Conservation (phyloP, 2,888 invertebrate genomes). For the Thera obeliscata region DNA sequence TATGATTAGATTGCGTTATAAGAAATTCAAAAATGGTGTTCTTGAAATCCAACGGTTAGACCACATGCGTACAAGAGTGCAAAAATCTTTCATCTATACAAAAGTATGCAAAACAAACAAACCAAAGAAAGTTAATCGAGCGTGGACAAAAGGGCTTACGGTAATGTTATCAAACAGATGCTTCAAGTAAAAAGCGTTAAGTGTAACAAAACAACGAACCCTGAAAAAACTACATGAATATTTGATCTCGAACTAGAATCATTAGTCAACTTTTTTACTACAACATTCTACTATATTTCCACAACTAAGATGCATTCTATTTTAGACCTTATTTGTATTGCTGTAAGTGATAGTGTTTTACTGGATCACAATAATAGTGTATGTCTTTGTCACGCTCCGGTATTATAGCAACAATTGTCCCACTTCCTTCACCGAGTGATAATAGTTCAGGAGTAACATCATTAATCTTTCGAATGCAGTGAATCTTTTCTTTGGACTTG, state of each 20-base stretch:
- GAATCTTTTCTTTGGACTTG: conserved; percentile 71
- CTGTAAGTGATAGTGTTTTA: conserved; percentile 1
- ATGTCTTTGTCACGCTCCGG: conserved; percentile 64
- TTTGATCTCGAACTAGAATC: conserved; percentile 82
- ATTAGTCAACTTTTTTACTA: conserved; percentile 82
- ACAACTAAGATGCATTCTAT: conserved; percentile 20
- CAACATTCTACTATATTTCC: conserved; percentile 12
- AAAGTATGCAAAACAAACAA: conserved; percentile 36
- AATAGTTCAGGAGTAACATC: conserved; percentile 74
- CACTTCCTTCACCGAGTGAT: conserved; percentile 68
- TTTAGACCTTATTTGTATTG: conserved; percentile 47
- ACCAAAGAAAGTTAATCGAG: conserved; percentile 52
- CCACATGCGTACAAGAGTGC: background rate
- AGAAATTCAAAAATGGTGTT: conserved; percentile 2
- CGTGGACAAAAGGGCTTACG: conserved; percentile 58
- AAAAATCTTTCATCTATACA: conserved; percentile 4
- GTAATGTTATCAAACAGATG: conserved; percentile 77
- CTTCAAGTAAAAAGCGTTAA: conserved; percentile 77
- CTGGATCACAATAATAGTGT: conserved; percentile 12
- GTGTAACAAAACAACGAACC: conserved; percentile 77
- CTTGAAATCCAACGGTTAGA: conserved; percentile 13
- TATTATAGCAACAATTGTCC: conserved; percentile 71
- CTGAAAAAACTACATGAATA: conserved; percentile 78
- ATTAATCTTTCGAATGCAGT: conserved; percentile 78
- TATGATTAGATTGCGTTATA: background rate